phyloP scores from a whole-genome alignment of 37 sponge, comb jelly and placozoan species.

The Cliona cf. orientalis region DNA sequence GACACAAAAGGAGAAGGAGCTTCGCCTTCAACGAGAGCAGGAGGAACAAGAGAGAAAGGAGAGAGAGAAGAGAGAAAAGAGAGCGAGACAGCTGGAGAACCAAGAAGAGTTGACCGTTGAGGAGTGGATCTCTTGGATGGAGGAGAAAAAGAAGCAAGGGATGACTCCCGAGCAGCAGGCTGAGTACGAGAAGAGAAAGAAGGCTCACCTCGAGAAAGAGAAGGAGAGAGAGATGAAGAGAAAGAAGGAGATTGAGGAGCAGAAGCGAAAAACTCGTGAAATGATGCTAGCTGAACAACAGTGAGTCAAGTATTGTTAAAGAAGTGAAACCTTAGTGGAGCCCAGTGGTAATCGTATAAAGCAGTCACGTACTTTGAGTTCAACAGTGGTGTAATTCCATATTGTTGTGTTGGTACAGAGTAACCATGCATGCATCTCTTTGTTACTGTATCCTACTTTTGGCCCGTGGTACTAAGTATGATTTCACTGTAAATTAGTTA shows the following conservation, averaged over 20 bases:
- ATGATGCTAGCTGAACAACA: slow-evolving; percentile 37
- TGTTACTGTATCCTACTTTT: too few relatives aligned
- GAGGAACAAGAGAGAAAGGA: slow-evolving; percentile 41
- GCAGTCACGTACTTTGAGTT: too few relatives aligned
- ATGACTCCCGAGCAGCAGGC: slow-evolving; percentile 52
- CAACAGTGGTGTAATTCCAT: too few relatives aligned
- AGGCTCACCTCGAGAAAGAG: slow-evolving; percentile 10
- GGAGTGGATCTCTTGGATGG: slow-evolving; percentile 75
- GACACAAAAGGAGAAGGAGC: slow-evolving; percentile 48
- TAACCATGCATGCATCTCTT: too few relatives aligned
- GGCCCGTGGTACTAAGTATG: too few relatives aligned
- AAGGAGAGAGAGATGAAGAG: slow-evolving; percentile 51
- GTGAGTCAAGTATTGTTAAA: too few relatives aligned
- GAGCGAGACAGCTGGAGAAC: not conserved
- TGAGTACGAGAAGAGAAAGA: slow-evolving; percentile 57
- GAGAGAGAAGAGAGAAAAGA: slow-evolving; percentile 35
- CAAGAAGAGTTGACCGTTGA: slow-evolving; percentile 63
- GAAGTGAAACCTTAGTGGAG: too few relatives aligned
- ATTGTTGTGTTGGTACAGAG: too few relatives aligned
- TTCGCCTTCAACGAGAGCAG: slow-evolving; percentile 26
- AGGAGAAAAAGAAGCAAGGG: slow-evolving; percentile 56
- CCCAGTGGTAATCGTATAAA: too few relatives aligned
- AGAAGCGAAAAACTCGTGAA: slow-evolving; percentile 25
- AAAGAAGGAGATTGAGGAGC: slow-evolving; percentile 54
- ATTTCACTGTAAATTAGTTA: too few relatives aligned